A percentile compares a stretch with the other conserved stretches of the same genome.
These are phyloP conservation scores for Microplitis mediator DNA, from an alignment of 1,140 invertebrate species.

Conservation along the genomic window DNA sequence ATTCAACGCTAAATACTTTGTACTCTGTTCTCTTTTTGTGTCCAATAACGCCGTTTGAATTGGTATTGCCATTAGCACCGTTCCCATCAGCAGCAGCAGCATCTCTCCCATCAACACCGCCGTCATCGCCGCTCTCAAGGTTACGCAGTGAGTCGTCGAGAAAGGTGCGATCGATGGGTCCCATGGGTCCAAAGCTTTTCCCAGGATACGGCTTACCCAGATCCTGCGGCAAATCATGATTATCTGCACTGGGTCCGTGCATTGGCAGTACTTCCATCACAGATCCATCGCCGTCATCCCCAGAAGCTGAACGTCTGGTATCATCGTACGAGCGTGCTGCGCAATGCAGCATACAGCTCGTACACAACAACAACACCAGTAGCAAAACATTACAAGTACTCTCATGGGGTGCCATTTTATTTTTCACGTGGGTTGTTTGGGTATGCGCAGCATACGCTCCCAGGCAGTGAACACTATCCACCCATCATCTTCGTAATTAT, in stretches of 20 bases:
- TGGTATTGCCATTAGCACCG: background rate
- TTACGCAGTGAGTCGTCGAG: conserved; percentile 46
- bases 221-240: conserved; percentile 40
- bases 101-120: conserved; percentile 41
- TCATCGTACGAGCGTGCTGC: conserved; percentile 34
- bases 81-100: conserved; percentile 4
- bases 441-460: conserved; percentile 1
- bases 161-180: conserved; percentile 38
- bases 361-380: conserved; percentile 17
- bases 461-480: background rate
- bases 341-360: conserved; percentile 12
- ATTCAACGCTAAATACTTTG: conserved; percentile 82
- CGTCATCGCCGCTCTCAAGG: conserved; percentile 28
- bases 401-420: conserved; percentile 17
- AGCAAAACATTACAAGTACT: conserved; percentile 20
- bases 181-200: conserved; percentile 55
- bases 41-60: too few relatives aligned
- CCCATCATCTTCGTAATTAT: background rate
- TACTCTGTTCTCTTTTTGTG: conserved; percentile 61
- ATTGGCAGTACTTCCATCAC: conserved; percentile 27
- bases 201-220: conserved; percentile 47
- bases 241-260: conserved; percentile 42
- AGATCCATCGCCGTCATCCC: background rate
- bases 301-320: conserved; percentile 9
- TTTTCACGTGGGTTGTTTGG: conserved; percentile 17